Conservation (phyloP, 2,113 vertebrate genomes). For the Nerophis ophidion region DNA sequence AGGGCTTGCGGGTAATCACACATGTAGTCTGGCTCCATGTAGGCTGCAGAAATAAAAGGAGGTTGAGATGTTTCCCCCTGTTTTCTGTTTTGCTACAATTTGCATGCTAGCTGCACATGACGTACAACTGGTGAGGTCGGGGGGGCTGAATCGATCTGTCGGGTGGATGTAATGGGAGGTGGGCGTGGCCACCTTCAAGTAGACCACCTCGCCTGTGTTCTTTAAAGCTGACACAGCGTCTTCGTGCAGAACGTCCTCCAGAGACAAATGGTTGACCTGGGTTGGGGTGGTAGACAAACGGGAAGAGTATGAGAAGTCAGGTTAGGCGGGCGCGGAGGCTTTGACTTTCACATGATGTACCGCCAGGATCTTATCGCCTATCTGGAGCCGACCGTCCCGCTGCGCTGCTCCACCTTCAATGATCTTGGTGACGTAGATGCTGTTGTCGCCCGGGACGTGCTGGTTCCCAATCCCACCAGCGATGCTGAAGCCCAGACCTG, state of each 20-base stretch:
- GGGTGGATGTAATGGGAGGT: conserved; percentile 75
- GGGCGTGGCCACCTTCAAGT: conserved; percentile 84
- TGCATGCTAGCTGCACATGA: conserved; percentile 6
- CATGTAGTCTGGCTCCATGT: conserved; percentile 85
- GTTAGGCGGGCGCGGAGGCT: no score
- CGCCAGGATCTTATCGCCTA: conserved; percentile 85
- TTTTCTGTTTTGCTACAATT: no score
- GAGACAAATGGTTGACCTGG: conserved; percentile 83
- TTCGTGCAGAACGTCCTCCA: conserved; percentile 88
- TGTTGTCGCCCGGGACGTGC: conserved; percentile 84
- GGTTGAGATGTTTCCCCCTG: neutral
- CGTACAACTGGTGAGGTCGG: conserved; percentile 85
- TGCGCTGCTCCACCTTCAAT: conserved; percentile 83
- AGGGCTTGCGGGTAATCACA: conserved; percentile 84
- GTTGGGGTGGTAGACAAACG: no score
- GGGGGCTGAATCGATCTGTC: conserved; percentile 79
- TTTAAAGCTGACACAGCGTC: conserved; percentile 84
- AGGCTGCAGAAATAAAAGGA: conserved; percentile 62
- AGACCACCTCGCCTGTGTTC: conserved; percentile 87
- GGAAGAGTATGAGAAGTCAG: no score
- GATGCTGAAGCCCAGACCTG: conserved; percentile 86
- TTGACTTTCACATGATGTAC: conserved; percentile 48
- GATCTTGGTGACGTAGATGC: conserved; percentile 87
- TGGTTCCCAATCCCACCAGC: conserved; percentile 84
- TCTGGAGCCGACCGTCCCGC: conserved; percentile 80